Conservation (phyloP, 2,113 vertebrate genomes). For the Cynopterus brachyotis region DNA sequence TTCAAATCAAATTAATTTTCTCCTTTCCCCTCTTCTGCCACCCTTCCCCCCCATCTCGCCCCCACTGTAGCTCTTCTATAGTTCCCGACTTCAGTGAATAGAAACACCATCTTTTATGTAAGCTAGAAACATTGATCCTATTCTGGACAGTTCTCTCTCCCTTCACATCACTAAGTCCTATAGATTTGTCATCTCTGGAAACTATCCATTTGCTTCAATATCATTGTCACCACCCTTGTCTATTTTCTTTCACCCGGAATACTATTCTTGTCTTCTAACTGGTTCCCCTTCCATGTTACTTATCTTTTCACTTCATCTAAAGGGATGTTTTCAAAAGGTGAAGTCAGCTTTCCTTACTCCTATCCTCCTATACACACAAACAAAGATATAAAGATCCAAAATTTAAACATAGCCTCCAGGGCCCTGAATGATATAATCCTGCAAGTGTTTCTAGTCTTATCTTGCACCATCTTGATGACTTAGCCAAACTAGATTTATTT, state of each 20-base stretch:
- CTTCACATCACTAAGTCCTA: neutral
- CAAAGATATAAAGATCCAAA: neutral
- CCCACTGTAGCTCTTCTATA: neutral
- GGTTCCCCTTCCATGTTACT: neutral
- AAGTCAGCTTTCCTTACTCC: neutral
- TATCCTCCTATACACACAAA: neutral
- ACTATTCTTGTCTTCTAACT: neutral
- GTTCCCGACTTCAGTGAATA: neutral
- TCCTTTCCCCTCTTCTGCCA: neutral
- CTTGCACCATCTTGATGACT: neutral
- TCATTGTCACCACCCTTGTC: neutral
- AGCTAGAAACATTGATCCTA: neutral
- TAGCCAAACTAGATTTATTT: neutral
- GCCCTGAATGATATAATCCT: neutral
- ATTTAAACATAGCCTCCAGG: neutral
- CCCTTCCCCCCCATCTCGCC: too few relatives aligned
- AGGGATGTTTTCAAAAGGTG: neutral
- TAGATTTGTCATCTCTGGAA: neutral
- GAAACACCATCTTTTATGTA: neutral
- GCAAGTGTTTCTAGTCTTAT: neutral
- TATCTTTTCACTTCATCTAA: neutral
- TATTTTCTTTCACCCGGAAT: neutral
- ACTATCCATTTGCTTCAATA: neutral
- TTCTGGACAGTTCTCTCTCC: neutral
- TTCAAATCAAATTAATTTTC: neutral